Evolutionary conservation across 1,140 invertebrate species (phyloP).

Genomic region (Ceratosolen fusciceps): DNA sequence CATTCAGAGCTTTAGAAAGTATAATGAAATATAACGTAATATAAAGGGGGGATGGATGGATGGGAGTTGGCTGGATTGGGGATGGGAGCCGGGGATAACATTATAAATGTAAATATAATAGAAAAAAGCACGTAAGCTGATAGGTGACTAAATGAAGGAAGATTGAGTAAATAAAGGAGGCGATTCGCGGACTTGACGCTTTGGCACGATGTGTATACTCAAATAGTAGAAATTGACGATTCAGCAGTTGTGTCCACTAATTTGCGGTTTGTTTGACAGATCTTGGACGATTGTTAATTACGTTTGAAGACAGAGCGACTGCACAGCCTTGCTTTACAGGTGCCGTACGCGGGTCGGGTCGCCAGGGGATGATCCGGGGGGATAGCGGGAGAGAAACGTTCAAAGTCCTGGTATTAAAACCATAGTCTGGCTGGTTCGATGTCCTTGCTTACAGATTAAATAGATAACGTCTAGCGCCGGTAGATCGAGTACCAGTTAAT

Average conservation of each 20-base stretch:
- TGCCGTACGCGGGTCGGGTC: not conserved
- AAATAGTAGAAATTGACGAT: not conserved
- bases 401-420: slow-evolving; percentile 36
- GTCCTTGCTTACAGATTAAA: slow-evolving; percentile 18
- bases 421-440: no score
- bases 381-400: slow-evolving; percentile 31
- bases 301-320: slow-evolving; percentile 57
- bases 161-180: not conserved
- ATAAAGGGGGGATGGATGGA: no score
- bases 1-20: no score
- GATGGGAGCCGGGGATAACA: no score
- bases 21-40: no score
- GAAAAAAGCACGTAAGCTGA: not conserved
- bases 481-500: not conserved
- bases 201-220: not conserved
- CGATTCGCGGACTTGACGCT: not conserved
- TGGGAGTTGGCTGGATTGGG: no score
- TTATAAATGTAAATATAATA: not conserved
- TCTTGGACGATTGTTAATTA: slow-evolving; percentile 66
- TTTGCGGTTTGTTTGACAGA: slow-evolving; percentile 65
- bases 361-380: not conserved
- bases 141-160: not conserved
- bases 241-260: slow-evolving; percentile 59
- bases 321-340: not conserved
- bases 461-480: not conserved